Percentiles rank a stretch among this genome's conserved stretches.
These are phyloP conservation scores for Phalacrocorax aristotelis DNA, from an alignment of 2,113 vertebrate genomes.

Conservation along the genomic window DNA sequence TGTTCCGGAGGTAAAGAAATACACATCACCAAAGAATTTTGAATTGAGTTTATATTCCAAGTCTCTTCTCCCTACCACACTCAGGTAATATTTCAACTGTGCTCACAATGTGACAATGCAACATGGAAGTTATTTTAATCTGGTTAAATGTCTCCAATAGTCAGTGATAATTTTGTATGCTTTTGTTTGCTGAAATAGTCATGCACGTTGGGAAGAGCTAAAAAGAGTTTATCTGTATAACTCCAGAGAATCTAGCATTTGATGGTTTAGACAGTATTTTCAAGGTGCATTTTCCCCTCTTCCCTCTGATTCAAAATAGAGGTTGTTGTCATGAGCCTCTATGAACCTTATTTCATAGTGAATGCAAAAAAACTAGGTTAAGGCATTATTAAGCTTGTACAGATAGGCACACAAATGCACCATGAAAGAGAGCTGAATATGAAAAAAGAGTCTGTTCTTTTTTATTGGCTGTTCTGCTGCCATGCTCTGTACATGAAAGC, in stretches of 20 bases:
- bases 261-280: background rate
- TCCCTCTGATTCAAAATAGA: background rate
- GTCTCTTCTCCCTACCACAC: background rate
- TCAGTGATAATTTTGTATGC: background rate
- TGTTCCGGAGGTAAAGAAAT: background rate
- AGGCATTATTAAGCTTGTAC: conserved; percentile 4
- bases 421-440: background rate
- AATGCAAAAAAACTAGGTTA: conserved; percentile 29
- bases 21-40: background rate
- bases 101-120: background rate
- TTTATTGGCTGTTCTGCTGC: background rate
- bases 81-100: background rate
- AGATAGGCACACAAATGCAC: background rate
- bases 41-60: background rate
- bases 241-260: background rate
- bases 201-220: background rate
- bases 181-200: background rate
- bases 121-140: background rate
- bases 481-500: background rate
- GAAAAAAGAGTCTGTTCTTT: background rate
- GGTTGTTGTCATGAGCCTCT: background rate
- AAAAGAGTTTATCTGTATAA: background rate
- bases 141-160: background rate
- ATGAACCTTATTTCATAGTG: background rate
- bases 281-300: background rate